Percentiles rank a stretch among this genome's conserved stretches.
Conservation (phyloP, 1,140 invertebrate species). For the Drosophila gunungcola region DNA sequence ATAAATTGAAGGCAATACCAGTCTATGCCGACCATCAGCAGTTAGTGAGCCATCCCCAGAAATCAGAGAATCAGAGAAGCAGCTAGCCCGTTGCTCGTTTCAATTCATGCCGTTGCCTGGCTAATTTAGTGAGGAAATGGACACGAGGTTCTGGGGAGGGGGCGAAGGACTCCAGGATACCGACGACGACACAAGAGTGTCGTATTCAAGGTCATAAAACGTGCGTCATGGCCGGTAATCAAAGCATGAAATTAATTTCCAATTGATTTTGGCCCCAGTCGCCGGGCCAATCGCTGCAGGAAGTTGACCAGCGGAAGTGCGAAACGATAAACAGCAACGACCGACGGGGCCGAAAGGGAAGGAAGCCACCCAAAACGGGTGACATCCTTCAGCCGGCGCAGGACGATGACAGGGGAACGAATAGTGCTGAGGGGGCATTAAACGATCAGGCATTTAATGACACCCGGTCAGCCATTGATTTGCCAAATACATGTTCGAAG, state of each 20-base stretch:
- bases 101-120: constrained; percentile 80
- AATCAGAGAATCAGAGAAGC: constrained; percentile 11
- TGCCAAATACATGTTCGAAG: constrained; percentile 70
- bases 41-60: constrained; percentile 54
- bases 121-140: constrained; percentile 81
- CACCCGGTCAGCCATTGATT: constrained; percentile 80
- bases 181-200: constrained; percentile 72
- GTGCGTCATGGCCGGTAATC: constrained; percentile 82
- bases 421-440: constrained; percentile 58
- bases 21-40: constrained; percentile 38
- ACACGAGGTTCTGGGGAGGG: constrained; percentile 8
- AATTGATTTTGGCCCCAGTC: constrained; percentile 79
- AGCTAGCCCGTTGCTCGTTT: constrained; percentile 55
- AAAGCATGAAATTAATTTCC: constrained; percentile 83
- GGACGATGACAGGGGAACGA: not conserved
- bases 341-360: constrained; percentile 26
- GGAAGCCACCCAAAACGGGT: constrained; percentile 16
- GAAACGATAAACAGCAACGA: constrained; percentile 79
- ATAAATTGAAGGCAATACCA: constrained; percentile 76
- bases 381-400: constrained; percentile 60
- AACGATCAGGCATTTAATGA: constrained; percentile 82
- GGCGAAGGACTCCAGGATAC: constrained; percentile 12
- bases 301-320: constrained; percentile 82
- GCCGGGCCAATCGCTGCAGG: constrained; percentile 72
- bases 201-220: constrained; percentile 82